Percentiles rank a stretch among this genome's conserved stretches.
phyloP scores from a whole-genome alignment of 2,113 vertebrate species.

The Rynchops niger region DNA sequence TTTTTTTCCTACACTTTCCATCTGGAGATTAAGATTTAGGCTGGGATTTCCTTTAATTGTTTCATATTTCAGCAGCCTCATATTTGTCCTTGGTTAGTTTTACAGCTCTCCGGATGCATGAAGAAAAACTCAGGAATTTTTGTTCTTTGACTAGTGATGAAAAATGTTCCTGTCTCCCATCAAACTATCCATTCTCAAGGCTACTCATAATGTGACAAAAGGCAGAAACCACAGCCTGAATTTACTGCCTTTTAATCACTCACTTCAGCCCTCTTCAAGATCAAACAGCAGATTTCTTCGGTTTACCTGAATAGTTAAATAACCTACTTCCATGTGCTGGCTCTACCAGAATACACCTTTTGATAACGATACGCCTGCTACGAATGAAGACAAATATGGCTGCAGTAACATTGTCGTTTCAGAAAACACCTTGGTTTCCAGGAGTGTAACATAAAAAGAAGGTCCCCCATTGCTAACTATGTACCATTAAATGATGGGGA shows the following conservation, averaged over 20 bases:
- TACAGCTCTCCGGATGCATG: slow-evolving; percentile 65
- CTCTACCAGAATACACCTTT: neutral
- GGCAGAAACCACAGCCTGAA: neutral
- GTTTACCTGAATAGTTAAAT: neutral
- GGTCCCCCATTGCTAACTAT: neutral
- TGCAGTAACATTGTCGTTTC: neutral
- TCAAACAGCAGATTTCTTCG: neutral
- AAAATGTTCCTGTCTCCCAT: neutral
- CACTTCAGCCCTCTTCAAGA: neutral
- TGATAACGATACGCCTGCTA: neutral
- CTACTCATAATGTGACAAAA: neutral
- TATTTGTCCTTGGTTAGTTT: slow-evolving; percentile 60
- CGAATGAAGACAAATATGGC: neutral
- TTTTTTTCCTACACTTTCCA: slow-evolving; percentile 32
- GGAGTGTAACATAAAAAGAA: neutral
- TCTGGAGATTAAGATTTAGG: slow-evolving; percentile 55
- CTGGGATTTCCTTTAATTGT: slow-evolving; percentile 89
- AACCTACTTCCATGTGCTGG: neutral
- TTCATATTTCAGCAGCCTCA: slow-evolving; percentile 55
- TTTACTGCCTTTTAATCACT: neutral
- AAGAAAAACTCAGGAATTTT: slow-evolving; percentile 23
- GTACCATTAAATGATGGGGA: neutral
- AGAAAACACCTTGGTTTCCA: neutral
- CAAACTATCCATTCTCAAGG: neutral
- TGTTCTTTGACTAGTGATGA: neutral